Percentiles rank a stretch among this genome's conserved stretches.
Conservation (phyloP, 2,113 vertebrate genomes). For the Casuarius casuarius region DNA sequence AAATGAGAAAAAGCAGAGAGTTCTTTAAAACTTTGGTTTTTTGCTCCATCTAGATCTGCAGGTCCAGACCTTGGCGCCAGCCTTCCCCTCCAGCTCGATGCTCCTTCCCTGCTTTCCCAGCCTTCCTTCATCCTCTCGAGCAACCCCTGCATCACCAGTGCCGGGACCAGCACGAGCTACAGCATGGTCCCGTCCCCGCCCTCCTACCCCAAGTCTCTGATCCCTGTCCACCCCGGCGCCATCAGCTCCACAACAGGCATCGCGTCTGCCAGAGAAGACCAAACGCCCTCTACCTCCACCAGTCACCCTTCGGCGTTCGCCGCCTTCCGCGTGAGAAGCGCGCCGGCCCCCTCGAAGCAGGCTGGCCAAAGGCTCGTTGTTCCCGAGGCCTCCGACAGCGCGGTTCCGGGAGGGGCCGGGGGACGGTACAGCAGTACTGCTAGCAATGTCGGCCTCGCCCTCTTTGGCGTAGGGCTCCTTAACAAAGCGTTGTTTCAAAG, state of each 20-base stretch:
- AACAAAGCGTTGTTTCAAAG: constrained; percentile 31
- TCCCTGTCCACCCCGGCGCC: background rate
- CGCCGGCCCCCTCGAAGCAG: background rate
- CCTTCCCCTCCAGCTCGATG: constrained; percentile 10
- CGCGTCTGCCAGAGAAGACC: background rate
- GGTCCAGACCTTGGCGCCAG: background rate
- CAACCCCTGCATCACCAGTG: background rate
- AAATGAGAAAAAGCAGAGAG: background rate
- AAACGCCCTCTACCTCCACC: constrained; percentile 1
- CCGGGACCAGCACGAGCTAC: background rate
- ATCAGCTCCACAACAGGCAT: background rate
- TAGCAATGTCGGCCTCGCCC: background rate
- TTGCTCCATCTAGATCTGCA: constrained; percentile 3
- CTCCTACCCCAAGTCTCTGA: constrained; percentile 1
- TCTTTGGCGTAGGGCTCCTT: background rate
- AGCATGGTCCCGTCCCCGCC: background rate
- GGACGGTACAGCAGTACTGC: background rate
- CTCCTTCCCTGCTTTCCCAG: constrained; percentile 27
- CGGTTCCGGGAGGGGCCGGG: background rate
- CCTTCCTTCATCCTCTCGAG: constrained; percentile 18
- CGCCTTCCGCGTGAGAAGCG: background rate
- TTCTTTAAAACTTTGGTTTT: background rate
- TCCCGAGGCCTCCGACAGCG: background rate
- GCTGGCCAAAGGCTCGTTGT: background rate
- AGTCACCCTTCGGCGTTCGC: background rate